phyloP scores from a whole-genome alignment of 2,797 vertebrate genomes.

The Arnoldichthys spilopterus region DNA sequence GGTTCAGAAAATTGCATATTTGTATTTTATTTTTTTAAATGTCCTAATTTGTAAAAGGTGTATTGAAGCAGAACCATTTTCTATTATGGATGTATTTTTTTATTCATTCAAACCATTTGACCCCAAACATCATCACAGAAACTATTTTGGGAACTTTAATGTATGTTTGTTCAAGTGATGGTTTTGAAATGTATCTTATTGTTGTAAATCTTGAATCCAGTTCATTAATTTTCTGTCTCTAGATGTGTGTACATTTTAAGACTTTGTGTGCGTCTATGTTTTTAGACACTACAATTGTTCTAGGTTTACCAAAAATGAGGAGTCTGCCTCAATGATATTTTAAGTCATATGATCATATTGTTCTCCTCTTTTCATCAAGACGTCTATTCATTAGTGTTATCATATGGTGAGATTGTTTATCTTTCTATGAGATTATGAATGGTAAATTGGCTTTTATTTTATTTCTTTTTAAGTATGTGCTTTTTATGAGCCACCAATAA shows the following conservation, averaged over 20 bases:
- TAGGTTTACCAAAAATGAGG: conserved; percentile 33
- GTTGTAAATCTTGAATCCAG: not conserved
- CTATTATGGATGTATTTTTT: not conserved
- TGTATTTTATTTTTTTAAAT: too few species aligned
- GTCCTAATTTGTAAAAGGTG: too few species aligned
- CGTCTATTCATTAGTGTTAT: not conserved
- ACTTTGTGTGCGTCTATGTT: not conserved
- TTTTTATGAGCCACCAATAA: conserved; percentile 18
- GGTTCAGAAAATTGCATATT: too few species aligned
- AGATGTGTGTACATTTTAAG: not conserved
- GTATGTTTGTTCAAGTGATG: not conserved
- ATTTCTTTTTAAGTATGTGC: conserved; percentile 4
- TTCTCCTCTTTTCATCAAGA: not conserved
- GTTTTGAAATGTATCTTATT: not conserved
- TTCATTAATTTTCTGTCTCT: not conserved
- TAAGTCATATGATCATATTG: conserved; percentile 1
- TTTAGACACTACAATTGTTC: conserved; percentile 1
- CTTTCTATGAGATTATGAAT: not conserved
- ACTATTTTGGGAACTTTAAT: not conserved
- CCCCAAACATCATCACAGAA: not conserved
- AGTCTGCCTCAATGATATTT: not conserved
- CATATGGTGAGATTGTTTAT: not conserved
- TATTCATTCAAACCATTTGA: not conserved
- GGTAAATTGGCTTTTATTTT: not conserved
- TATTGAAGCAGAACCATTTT: not conserved